phyloP scores from a whole-genome alignment of 2,888 invertebrate genomes.

The Eupithecia abbreviata region DNA sequence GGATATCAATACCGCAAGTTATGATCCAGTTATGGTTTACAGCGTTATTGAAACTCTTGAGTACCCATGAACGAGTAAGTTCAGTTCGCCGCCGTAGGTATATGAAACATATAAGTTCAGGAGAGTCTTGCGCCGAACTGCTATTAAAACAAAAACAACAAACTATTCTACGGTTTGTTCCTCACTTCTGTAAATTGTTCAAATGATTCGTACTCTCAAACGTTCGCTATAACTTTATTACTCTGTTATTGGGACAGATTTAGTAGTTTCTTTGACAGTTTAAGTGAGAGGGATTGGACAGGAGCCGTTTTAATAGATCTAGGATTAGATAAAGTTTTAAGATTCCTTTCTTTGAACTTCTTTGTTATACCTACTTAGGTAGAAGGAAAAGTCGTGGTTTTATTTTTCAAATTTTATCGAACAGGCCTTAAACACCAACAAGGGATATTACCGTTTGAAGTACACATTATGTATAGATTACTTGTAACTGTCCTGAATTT shows the following conservation, averaged over 20 bases:
- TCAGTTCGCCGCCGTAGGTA: neutral
- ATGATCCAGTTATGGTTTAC: neutral
- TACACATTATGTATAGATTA: neutral
- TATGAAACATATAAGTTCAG: neutral
- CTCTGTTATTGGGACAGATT: slow-evolving; percentile 30
- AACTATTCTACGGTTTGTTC: neutral
- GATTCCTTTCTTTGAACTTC: slow-evolving; percentile 8
- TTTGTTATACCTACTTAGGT: neutral
- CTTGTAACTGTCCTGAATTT: neutral
- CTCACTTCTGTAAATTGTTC: slow-evolving; percentile 1
- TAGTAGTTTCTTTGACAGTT: slow-evolving; percentile 33
- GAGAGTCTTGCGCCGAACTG: neutral
- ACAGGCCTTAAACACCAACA: too few relatives aligned
- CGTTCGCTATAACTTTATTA: slow-evolving; percentile 2
- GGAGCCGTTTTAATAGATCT: slow-evolving; percentile 23
- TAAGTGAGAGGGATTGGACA: slow-evolving; percentile 33
- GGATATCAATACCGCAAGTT: neutral
- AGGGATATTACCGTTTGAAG: too few relatives aligned
- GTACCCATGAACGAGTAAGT: neutral
- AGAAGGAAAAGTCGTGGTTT: neutral
- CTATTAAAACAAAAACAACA: slow-evolving; percentile 2
- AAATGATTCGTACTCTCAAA: slow-evolving; percentile 12
- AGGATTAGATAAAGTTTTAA: slow-evolving; percentile 27
- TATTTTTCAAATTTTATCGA: neutral
- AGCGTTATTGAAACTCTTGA: neutral